These are phyloP conservation scores for Pangasius sanitwongsei DNA, from an alignment of 2,797 vertebrate genomes.

Conservation along the genomic window DNA sequence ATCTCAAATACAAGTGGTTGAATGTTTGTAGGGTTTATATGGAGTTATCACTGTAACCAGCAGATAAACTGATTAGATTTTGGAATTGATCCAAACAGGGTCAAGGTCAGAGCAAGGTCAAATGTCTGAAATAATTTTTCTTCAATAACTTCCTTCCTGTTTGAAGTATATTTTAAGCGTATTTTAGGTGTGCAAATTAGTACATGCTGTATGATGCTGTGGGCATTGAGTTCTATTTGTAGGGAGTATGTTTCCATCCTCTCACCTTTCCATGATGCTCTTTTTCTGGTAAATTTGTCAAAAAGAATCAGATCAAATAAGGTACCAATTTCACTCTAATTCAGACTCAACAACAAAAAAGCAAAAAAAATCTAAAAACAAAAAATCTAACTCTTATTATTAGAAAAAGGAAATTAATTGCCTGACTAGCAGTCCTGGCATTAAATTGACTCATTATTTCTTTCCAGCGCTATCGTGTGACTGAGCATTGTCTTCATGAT, in stretches of 20 bases:
- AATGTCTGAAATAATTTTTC: neutral
- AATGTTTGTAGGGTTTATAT: neutral
- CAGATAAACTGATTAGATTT: neutral
- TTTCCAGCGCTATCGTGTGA: slow-evolving; percentile 16
- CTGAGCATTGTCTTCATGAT: slow-evolving; percentile 22
- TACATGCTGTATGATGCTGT: neutral
- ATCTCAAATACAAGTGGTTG: neutral
- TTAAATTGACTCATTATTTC: neutral
- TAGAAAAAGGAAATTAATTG: neutral
- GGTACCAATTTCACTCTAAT: neutral
- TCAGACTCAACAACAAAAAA: neutral
- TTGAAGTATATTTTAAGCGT: neutral
- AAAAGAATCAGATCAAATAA: neutral
- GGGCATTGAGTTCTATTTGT: neutral
- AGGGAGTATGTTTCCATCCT: neutral
- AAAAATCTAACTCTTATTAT: neutral
- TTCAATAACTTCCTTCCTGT: neutral
- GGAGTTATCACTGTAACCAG: neutral
- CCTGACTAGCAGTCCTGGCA: slow-evolving; percentile 8
- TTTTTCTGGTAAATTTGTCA: neutral
- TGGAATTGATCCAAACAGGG: neutral
- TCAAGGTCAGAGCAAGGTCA: neutral
- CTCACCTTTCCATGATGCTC: neutral
- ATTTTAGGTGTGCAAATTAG: neutral
- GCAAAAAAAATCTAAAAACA: neutral